Conservation (phyloP, 2,888 invertebrate species). For the Tineola bisselliella region DNA sequence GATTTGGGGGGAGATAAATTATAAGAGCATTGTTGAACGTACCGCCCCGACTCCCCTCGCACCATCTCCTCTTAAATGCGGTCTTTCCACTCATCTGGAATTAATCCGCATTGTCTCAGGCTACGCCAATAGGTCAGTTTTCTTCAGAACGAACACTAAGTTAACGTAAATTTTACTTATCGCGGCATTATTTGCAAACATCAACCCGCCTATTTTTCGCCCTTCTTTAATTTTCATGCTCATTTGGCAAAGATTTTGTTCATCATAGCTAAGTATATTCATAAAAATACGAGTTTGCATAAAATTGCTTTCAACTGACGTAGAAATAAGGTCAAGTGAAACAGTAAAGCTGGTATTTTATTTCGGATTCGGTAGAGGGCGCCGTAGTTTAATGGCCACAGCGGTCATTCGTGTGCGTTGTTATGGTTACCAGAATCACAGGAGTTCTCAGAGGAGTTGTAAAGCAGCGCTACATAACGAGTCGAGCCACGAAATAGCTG, state of each 20-base stretch:
- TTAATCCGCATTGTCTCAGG: conserved; percentile 62
- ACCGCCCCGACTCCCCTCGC: conserved; percentile 18
- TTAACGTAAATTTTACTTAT: conserved; percentile 61
- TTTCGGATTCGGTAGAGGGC: neutral
- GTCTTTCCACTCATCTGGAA: conserved; percentile 45
- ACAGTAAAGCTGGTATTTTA: neutral
- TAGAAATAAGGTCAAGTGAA: neutral
- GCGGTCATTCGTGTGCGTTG: conserved; percentile 9
- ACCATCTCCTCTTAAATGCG: conserved; percentile 8
- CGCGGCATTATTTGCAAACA: conserved; percentile 63
- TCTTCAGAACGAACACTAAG: conserved; percentile 54
- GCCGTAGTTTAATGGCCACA: conserved; percentile 2
- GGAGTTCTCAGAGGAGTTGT: conserved; percentile 5
- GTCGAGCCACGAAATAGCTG: conserved; percentile 10
- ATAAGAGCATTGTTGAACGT: conserved; percentile 50
- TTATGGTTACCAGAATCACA: conserved; percentile 9
- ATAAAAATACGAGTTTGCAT: neutral
- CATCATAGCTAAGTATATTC: neutral
- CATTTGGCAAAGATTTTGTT: neutral
- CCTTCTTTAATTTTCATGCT: neutral
- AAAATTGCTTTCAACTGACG: neutral
- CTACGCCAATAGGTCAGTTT: conserved; percentile 62
- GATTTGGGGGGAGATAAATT: conserved; percentile 50
- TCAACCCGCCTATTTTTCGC: conserved; percentile 31
- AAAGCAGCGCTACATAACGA: conserved; percentile 9